phyloP scores from a whole-genome alignment of 2,888 invertebrate species.

The Mayetiola destructor region DNA sequence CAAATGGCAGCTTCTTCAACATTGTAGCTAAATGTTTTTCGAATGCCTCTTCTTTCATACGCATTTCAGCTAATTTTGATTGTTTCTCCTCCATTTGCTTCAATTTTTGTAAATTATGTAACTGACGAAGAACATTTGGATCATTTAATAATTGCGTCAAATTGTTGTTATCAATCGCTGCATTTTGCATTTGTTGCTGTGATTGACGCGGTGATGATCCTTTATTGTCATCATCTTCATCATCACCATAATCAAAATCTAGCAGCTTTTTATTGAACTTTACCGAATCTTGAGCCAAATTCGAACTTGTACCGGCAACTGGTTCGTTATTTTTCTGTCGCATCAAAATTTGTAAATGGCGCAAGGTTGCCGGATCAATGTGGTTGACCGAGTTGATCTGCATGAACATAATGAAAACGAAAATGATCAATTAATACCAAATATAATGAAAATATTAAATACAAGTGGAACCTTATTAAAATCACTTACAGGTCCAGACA shows the following conservation, averaged over 20 bases:
- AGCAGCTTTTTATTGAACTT: conserved; percentile 74
- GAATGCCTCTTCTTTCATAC: conserved; percentile 59
- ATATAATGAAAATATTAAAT: neutral
- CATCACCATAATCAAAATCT: conserved; percentile 85
- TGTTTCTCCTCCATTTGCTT: conserved; percentile 45
- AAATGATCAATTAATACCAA: conserved; percentile 20
- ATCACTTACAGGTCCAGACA: conserved; percentile 15
- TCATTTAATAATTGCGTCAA: conserved; percentile 46
- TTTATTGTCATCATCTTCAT: conserved; percentile 51
- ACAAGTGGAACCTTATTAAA: neutral
- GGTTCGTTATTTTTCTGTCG: conserved; percentile 30
- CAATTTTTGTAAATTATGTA: conserved; percentile 59
- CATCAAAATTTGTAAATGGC: conserved; percentile 48
- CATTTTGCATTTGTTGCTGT: conserved; percentile 18
- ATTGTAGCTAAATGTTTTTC: conserved; percentile 62
- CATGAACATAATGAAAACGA: conserved; percentile 17
- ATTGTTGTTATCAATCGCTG: conserved; percentile 19
- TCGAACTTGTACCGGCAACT: conserved; percentile 26
- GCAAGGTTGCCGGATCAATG: conserved; percentile 26
- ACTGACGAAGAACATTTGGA: conserved; percentile 76
- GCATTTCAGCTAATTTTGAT: conserved; percentile 51
- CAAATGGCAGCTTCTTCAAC: conserved; percentile 52
- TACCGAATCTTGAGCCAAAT: conserved; percentile 36
- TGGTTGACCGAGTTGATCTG: conserved; percentile 25
- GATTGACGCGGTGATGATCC: conserved; percentile 22